Evolutionary conservation across 2,797 vertebrate species (phyloP).

Genomic region (Numenius phaeopus): DNA sequence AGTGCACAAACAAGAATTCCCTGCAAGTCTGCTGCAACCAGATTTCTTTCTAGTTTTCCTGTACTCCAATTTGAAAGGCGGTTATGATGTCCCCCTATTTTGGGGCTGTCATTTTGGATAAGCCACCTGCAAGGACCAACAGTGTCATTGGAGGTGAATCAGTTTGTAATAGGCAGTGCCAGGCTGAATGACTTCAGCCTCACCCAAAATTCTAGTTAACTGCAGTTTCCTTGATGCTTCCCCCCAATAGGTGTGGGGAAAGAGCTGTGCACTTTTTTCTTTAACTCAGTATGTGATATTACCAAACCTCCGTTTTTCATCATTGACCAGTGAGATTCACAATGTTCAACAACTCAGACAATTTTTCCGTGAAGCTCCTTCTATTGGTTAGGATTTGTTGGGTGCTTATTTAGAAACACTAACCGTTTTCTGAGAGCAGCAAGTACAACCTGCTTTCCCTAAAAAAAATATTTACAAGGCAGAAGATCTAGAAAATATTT

Average conservation of each 20-base stretch:
- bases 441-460: not conserved
- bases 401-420: not conserved
- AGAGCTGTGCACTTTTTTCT: not conserved
- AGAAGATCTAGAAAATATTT: not conserved
- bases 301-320: not conserved
- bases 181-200: not conserved
- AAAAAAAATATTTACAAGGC: not conserved
- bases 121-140: not conserved
- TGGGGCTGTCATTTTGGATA: not conserved
- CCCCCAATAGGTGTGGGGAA: not conserved
- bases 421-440: not conserved
- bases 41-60: not conserved
- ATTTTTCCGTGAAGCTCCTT: not conserved
- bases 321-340: not conserved
- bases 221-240: not conserved
- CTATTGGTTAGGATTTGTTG: not conserved
- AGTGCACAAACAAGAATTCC: not conserved
- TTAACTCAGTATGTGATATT: not conserved
- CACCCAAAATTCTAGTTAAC: not conserved
- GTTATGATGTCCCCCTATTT: not conserved
- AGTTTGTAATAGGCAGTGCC: accelerated
- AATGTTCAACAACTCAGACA: not conserved
- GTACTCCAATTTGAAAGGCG: not conserved
- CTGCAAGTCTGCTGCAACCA: not conserved
- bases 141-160: not conserved